Conservation (phyloP, 2,113 vertebrate species). For the Mormyrus iriodes region DNA sequence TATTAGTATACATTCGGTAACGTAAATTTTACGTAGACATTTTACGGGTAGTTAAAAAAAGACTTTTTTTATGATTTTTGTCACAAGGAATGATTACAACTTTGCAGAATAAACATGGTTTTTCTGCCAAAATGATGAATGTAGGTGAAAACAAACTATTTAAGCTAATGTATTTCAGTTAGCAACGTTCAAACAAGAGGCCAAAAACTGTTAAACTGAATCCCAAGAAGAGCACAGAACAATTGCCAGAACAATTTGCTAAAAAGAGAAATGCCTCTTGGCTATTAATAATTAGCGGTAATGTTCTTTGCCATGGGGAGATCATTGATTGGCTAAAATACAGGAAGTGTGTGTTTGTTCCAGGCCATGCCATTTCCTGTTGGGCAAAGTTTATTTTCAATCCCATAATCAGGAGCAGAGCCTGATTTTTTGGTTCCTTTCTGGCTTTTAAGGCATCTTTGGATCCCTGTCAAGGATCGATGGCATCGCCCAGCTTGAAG, state of each 20-base stretch:
- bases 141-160: slow-evolving; percentile 77
- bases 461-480: slow-evolving; percentile 72
- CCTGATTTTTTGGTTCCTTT: slow-evolving; percentile 60
- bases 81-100: slow-evolving; percentile 59
- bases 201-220: slow-evolving; percentile 51
- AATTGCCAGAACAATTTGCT: slow-evolving; percentile 58
- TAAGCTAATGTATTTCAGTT: slow-evolving; percentile 84
- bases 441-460: slow-evolving; percentile 57
- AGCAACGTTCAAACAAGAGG: slow-evolving; percentile 54
- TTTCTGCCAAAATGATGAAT: slow-evolving; percentile 84
- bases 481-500: slow-evolving; percentile 67
- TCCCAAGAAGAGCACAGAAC: slow-evolving; percentile 67
- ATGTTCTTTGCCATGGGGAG: slow-evolving; percentile 67
- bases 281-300: slow-evolving; percentile 75
- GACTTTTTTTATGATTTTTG: slow-evolving; percentile 22
- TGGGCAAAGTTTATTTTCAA: slow-evolving; percentile 59
- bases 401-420: slow-evolving; percentile 64
- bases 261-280: slow-evolving; percentile 75
- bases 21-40: background rate
- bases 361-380: slow-evolving; percentile 58
- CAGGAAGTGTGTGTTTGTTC: slow-evolving; percentile 77
- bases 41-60: background rate
- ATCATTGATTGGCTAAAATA: slow-evolving; percentile 63
- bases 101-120: slow-evolving; percentile 72
- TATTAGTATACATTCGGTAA: background rate